Conservation (phyloP, 2,797 vertebrate genomes). For the Sebastes variabilis region DNA sequence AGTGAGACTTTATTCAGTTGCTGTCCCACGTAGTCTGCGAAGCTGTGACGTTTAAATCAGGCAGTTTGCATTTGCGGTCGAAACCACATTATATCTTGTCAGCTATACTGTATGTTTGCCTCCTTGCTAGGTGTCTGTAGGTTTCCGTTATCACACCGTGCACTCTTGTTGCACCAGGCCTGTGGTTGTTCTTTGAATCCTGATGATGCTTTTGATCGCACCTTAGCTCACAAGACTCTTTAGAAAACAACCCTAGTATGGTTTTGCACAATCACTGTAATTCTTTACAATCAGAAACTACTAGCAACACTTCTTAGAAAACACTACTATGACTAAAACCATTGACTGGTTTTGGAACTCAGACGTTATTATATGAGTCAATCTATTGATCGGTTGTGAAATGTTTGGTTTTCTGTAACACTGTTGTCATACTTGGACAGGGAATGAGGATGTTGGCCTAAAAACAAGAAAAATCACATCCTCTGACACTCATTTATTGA, state of each 20-base stretch:
- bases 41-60: not conserved
- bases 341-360: not conserved
- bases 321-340: not conserved
- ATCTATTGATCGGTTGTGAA: slow-evolving; percentile 27
- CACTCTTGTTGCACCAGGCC: not conserved
- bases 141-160: slow-evolving; percentile 1
- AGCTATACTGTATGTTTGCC: not conserved
- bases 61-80: not conserved
- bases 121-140: not conserved
- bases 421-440: slow-evolving; percentile 5
- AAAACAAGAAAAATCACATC: not conserved
- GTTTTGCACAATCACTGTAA: not conserved
- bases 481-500: slow-evolving; percentile 8
- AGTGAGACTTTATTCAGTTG: not conserved
- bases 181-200: not conserved
- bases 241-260: not conserved
- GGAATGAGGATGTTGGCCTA: slow-evolving; percentile 39
- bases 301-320: not conserved
- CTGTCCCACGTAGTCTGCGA: not conserved
- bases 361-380: slow-evolving; percentile 6
- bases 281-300: not conserved
- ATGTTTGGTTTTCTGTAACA: slow-evolving; percentile 34
- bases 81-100: slow-evolving; percentile 15
- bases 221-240: not conserved
- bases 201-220: not conserved